These are phyloP conservation scores for Drosophila erecta DNA, from an alignment of 1,140 invertebrate species.

Conservation along the genomic window DNA sequence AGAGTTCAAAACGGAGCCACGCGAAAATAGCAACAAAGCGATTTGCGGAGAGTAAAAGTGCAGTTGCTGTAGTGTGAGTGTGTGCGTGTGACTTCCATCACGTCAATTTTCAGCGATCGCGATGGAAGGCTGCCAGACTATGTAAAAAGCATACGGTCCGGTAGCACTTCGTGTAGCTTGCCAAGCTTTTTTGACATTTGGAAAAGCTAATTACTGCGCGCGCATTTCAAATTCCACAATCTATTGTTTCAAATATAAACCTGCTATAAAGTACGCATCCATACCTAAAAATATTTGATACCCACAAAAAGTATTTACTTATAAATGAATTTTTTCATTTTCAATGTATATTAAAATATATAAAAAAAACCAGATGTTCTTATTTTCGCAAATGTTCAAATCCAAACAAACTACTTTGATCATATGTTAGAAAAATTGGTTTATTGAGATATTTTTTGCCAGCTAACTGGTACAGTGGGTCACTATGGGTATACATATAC, in stretches of 20 bases:
- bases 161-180: slow-evolving; percentile 17
- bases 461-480: slow-evolving; percentile 72
- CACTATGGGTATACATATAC: slow-evolving; percentile 54
- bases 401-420: no score
- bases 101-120: slow-evolving; percentile 60
- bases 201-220: slow-evolving; percentile 24
- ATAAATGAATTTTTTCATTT: no score
- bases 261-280: no score
- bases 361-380: not conserved
- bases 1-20: slow-evolving; percentile 40
- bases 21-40: slow-evolving; percentile 57
- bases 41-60: slow-evolving; percentile 56
- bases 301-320: no score
- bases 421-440: slow-evolving; percentile 72
- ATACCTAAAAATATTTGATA: no score
- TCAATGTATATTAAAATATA: no score
- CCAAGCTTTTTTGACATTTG: slow-evolving; percentile 3
- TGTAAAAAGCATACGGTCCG: not conserved
- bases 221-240: slow-evolving; percentile 1
- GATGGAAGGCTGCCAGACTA: slow-evolving; percentile 29
- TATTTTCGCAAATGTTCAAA: no score
- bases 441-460: slow-evolving; percentile 78
- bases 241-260: not conserved
- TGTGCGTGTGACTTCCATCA: slow-evolving; percentile 47
- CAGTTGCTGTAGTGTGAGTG: not conserved